Evolutionary conservation across 2,888 invertebrate species (phyloP).

Genomic region (Diaprepes abbreviatus): DNA sequence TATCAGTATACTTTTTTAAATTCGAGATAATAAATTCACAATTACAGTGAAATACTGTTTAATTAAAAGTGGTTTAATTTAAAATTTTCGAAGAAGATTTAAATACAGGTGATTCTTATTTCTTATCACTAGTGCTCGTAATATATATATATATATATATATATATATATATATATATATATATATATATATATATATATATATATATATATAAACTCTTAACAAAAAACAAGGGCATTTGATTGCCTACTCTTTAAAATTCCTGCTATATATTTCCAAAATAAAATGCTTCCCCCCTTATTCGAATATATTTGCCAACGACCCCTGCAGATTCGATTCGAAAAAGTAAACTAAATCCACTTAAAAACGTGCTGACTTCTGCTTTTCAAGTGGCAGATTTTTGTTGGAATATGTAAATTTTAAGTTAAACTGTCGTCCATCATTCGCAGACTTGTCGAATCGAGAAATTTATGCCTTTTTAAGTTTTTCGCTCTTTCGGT

Average conservation of each 20-base stretch:
- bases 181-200: too few species aligned
- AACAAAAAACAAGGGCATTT: neutral
- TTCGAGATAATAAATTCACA: too few species aligned
- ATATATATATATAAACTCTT: too few species aligned
- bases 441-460: slow-evolving; percentile 59
- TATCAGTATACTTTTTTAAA: too few species aligned
- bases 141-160: too few species aligned
- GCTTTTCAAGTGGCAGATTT: slow-evolving; percentile 62
- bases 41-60: too few species aligned
- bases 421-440: slow-evolving; percentile 59
- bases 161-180: too few species aligned
- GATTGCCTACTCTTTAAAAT: neutral
- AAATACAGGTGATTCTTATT: too few species aligned
- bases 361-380: slow-evolving; percentile 65
- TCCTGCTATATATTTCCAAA: slow-evolving; percentile 29
- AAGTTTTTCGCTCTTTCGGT: neutral
- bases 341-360: slow-evolving; percentile 63
- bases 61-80: too few species aligned
- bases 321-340: slow-evolving; percentile 45
- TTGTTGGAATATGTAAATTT: slow-evolving; percentile 68
- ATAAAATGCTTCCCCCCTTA: slow-evolving; percentile 12
- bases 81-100: too few species aligned
- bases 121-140: too few species aligned
- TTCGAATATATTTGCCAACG: slow-evolving; percentile 29
- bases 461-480: slow-evolving; percentile 42